A percentile compares a stretch with the other conserved stretches of the same genome.
phyloP scores from a whole-genome alignment of 2,888 invertebrate genomes.

The Eristalis arbustorum region DNA sequence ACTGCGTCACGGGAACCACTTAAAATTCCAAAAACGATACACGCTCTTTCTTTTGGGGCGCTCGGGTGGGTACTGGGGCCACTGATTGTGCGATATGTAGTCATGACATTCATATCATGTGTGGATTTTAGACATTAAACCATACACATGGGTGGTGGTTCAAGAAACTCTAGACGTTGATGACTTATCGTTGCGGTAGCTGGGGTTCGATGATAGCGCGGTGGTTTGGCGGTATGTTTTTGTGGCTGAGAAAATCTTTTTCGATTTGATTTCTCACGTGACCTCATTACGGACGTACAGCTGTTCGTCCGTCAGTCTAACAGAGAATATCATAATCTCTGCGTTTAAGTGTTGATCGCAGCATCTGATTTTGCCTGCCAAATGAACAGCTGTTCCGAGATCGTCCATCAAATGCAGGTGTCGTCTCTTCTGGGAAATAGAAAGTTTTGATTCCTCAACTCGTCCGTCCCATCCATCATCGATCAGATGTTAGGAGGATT shows the following conservation, averaged over 20 bases:
- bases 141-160: background rate
- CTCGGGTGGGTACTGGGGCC: background rate
- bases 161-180: conserved; percentile 15
- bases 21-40: background rate
- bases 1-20: conserved; percentile 8
- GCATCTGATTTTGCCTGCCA: no score
- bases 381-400: no score
- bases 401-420: no score
- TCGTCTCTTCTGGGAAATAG: background rate
- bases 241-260: no score
- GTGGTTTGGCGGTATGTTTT: no score
- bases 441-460: background rate
- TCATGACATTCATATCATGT: background rate
- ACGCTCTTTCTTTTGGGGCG: background rate
- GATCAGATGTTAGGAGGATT: no score
- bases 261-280: no score
- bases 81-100: background rate
- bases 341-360: no score
- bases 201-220: background rate
- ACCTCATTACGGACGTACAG: no score
- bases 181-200: background rate
- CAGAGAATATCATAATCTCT: no score
- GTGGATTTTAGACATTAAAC: background rate
- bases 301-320: no score
- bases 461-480: no score